Evolutionary conservation across 2,113 vertebrate genomes (phyloP).

Genomic region (Podarcis raffonei): DNA sequence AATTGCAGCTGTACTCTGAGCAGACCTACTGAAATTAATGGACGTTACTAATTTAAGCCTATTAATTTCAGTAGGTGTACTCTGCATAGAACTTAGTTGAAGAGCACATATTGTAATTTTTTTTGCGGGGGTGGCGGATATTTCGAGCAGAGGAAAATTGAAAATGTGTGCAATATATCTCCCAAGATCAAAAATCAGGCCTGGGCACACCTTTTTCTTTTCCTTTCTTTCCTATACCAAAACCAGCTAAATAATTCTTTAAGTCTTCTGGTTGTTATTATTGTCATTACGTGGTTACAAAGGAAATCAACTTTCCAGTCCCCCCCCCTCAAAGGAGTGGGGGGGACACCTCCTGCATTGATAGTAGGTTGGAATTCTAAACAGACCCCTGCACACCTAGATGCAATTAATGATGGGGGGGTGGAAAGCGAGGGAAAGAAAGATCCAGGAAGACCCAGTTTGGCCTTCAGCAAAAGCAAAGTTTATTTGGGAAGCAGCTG

Average conservation of each 20-base stretch:
- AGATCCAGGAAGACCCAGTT: neutral
- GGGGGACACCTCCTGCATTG: neutral
- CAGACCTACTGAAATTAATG: no score
- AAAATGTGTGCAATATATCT: no score
- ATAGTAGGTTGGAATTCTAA: neutral
- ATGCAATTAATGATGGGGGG: neutral
- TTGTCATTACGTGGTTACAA: neutral
- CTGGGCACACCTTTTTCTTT: neutral
- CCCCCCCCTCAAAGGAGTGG: no score
- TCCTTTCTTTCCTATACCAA: neutral
- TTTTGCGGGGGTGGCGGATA: neutral
- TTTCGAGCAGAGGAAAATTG: neutral
- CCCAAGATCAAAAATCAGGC: neutral
- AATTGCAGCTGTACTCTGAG: no score
- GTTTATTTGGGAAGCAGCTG: neutral
- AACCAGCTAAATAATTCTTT: neutral
- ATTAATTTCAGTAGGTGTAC: no score
- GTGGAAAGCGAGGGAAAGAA: neutral
- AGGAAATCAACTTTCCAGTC: neutral
- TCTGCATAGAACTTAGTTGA: no score
- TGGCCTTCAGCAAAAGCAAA: neutral
- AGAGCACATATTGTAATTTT: no score
- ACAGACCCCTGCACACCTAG: neutral
- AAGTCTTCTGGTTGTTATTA: neutral
- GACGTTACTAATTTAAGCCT: no score